Conservation (phyloP, 2,797 vertebrate genomes). For the Philypnodon macrostomus region DNA sequence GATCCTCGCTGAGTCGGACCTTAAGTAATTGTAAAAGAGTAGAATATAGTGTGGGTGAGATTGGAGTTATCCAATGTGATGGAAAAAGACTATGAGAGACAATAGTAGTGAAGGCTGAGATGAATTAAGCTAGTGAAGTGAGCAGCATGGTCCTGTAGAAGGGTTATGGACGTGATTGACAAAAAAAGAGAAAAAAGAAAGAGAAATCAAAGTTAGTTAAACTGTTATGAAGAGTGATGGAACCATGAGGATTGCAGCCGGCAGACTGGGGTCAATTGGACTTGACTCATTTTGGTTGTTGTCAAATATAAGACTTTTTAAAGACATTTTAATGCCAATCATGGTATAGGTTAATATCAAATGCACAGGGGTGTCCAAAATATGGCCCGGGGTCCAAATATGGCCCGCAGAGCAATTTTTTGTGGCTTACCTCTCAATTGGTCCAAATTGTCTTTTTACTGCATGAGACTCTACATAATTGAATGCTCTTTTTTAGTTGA, state of each 20-base stretch:
- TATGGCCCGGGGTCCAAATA: no score
- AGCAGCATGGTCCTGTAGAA: constrained; percentile 57
- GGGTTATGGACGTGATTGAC: constrained; percentile 21
- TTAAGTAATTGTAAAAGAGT: constrained; percentile 52
- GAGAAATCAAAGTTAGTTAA: constrained; percentile 20
- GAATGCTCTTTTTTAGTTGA: no score
- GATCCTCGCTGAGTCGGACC: constrained; percentile 87
- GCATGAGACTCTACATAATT: no score
- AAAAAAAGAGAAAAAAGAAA: constrained; percentile 18
- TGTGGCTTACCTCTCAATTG: no score
- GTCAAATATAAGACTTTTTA: no score
- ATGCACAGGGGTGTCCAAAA: no score
- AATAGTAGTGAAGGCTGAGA: neutral
- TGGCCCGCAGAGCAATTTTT: no score
- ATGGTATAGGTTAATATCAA: no score
- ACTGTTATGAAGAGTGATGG: constrained; percentile 21
- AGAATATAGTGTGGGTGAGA: constrained; percentile 2
- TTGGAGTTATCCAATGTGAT: no score
- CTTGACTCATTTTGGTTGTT: neutral
- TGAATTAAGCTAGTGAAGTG: constrained; percentile 15
- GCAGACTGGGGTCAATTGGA: constrained; percentile 30
- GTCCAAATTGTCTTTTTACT: no score
- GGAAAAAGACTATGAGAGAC: neutral
- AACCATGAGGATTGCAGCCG: constrained; percentile 15
- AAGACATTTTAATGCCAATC: no score